Evolutionary conservation across 2,888 invertebrate species (phyloP), one percentile per base, ranked within the genome.

Genomic region (Diachrysia chrysitis): DNA sequence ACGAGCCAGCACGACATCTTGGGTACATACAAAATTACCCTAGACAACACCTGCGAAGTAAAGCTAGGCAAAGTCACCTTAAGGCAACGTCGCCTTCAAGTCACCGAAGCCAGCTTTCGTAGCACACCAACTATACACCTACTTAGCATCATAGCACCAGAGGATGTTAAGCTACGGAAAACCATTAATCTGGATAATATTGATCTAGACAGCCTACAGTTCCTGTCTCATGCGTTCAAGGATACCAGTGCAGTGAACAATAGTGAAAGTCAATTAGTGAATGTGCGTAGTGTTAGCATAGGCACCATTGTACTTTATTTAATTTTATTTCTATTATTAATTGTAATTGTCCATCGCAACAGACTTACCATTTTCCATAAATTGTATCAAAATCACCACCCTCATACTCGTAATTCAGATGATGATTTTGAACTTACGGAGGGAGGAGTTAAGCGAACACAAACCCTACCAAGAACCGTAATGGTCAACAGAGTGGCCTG

Each of bases 121-220:
- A 19, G 19, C 12, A 19, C 19, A 53, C 53, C 37, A 14, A 37
- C 37, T 16, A 37, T 37, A 37, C 37, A 37, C 16, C 16, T 37
- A 37, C 37, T 16, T 14, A 37, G 37, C 37, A 37, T 37, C 37
- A 4, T 37, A 37, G 37, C 37, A 37, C 37, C 16, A 37, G 37
- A 37, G 37, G 16, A 37, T 16, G 16, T 37, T 37, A 37, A 16
- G 37, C 37, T 37, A 37, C 37, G 53, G 12, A 23, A 53, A 53
- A 19, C 53, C 17, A 19, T 53, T 17, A 53, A 53, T 53, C 23
- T 53, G 53, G 53, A 53, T 53, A 37, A 37, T 37, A 37, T 37
- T 16, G 37, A 37, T 16, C 37, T 37, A 37, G 37, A 16, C 37
- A 37, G 37, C 37, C 37, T 37, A 37, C 37, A 37, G 16, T 37